A percentile compares a stretch with the other conserved stretches of the same genome.
phyloP scores from a whole-genome alignment of 1,140 invertebrate species.

The Leptinotarsa undecemlineata region DNA sequence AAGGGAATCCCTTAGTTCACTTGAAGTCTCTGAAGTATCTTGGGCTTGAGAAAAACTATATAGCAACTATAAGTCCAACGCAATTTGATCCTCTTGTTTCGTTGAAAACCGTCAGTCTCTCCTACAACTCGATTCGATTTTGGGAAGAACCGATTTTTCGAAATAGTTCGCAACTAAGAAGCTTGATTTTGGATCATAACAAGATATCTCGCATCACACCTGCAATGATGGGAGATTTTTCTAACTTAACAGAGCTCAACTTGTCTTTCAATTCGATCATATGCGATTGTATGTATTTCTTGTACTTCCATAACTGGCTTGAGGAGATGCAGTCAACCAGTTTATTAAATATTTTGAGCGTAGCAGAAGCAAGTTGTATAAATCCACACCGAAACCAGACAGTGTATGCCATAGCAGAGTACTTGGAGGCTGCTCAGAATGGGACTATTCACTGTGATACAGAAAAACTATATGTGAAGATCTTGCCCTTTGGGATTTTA shows the following conservation, averaged over 20 bases:
- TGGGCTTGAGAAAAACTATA: slow-evolving; percentile 57
- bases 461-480: slow-evolving; percentile 14
- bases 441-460: slow-evolving; percentile 20
- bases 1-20: slow-evolving; percentile 58
- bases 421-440: slow-evolving; percentile 26
- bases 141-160: slow-evolving; percentile 59
- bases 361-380: background rate
- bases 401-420: slow-evolving; percentile 20
- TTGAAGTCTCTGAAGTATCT: slow-evolving; percentile 59
- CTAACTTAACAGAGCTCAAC: slow-evolving; percentile 56
- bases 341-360: background rate
- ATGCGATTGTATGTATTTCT: slow-evolving; percentile 60
- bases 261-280: slow-evolving; percentile 60
- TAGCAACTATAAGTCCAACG: slow-evolving; percentile 55
- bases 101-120: slow-evolving; percentile 57
- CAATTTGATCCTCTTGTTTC: slow-evolving; percentile 56
- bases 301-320: slow-evolving; percentile 51
- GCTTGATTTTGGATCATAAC: slow-evolving; percentile 58
- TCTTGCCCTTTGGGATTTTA: slow-evolving; percentile 28
- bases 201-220: slow-evolving; percentile 60
- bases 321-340: background rate
- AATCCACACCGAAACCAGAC: background rate
- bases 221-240: slow-evolving; percentile 62
- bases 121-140: slow-evolving; percentile 57
- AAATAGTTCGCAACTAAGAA: slow-evolving; percentile 50